These are phyloP conservation scores for Pongo pygmaeus DNA, from an alignment of 2,113 vertebrate genomes.

Conservation along the genomic window DNA sequence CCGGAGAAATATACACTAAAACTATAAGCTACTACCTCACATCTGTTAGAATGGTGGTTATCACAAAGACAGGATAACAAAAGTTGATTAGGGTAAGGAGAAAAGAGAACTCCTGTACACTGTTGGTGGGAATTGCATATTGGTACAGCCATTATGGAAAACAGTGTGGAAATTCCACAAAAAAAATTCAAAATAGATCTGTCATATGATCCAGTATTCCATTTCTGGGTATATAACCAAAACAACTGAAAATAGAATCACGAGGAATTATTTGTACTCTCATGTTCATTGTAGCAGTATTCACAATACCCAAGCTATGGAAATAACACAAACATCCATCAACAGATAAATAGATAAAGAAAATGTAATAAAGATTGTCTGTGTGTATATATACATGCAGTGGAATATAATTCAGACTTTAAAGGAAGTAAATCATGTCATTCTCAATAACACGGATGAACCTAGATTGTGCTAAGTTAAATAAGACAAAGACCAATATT, in stretches of 20 bases:
- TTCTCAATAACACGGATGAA: not conserved
- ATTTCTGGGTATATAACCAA: not conserved
- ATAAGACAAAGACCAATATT: not conserved
- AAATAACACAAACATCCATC: not conserved
- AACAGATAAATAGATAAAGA: not conserved
- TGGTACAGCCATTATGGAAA: not conserved
- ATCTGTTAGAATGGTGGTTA: not conserved
- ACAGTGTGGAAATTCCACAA: too few species aligned
- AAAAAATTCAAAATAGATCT: not conserved
- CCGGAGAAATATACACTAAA: not conserved
- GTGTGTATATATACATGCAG: too few species aligned
- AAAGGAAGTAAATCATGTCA: not conserved
- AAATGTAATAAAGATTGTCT: not conserved
- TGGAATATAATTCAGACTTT: not conserved
- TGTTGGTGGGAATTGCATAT: not conserved
- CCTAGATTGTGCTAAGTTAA: not conserved
- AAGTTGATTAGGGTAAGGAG: not conserved
- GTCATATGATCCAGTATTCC: not conserved
- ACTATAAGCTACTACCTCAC: not conserved
- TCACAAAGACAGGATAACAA: not conserved
- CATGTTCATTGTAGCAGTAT: not conserved
- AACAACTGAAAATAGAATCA: not conserved
- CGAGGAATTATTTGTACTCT: not conserved
- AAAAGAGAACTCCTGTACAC: not conserved
- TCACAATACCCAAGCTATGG: not conserved